phyloP scores from a whole-genome alignment of 2,113 vertebrate genomes.

The Lampris incognitus region DNA sequence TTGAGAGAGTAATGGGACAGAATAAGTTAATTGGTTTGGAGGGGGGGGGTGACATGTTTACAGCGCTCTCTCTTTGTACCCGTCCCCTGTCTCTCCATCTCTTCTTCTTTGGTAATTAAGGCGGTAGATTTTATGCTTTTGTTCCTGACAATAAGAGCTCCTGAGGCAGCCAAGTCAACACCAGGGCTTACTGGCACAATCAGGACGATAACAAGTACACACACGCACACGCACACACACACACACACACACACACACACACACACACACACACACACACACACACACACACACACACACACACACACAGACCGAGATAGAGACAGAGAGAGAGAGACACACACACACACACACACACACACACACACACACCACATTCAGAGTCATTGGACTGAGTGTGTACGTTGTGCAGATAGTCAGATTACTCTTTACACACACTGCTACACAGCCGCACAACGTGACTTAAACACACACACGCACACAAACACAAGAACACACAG shows the following conservation, averaged over 20 bases:
- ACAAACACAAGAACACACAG: neutral
- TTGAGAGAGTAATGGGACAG: no score
- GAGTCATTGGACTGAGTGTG: no score
- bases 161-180: slow-evolving; percentile 48
- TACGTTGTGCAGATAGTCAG: neutral
- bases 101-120: slow-evolving; percentile 43
- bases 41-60: no score
- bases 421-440: slow-evolving; percentile 1
- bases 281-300: neutral
- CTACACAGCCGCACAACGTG: neutral
- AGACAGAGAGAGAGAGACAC: neutral
- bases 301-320: no score
- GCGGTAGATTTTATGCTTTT: slow-evolving; percentile 50
- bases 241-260: neutral
- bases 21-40: no score
- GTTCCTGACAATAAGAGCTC: slow-evolving; percentile 60
- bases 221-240: slow-evolving; percentile 6
- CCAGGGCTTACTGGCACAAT: slow-evolving; percentile 53
- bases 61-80: neutral
- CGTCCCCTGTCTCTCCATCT: neutral
- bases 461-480: neutral
- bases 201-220: slow-evolving; percentile 24
- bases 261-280: neutral
- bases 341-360: neutral
- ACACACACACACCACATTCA: neutral